Base-by-base conservation (phyloP, 2,888 invertebrate species). In the Drosophila infuscata region DNA sequence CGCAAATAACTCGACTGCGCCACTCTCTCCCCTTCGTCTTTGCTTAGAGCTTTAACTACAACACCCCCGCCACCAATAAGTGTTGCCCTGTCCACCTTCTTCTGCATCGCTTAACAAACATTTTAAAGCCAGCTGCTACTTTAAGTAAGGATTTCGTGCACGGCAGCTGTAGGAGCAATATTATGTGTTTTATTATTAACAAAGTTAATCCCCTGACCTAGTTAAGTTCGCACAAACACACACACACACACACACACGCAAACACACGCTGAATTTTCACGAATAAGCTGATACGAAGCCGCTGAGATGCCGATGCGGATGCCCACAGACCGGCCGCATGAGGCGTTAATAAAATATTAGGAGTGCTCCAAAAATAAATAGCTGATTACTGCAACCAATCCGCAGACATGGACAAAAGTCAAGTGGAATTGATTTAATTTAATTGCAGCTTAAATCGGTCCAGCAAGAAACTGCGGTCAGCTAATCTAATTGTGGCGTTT, bases 121-220 rank as follows among this genome's bases (percentile, higher is more conserved):
- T 79, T 82, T 83, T 79, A 82, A 82, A 83, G 81, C 76, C 79
- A 74, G 72, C 73, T 79, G 76, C 83, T 58, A 48, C 70, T 81
- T 76, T 60, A 70, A 71, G 70, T 38, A 76, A 65, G 70, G 61
- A 76, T 76, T 79, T 75, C 56, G 70, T 74, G 66, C 73, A 67
- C 73, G 61, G 74, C 79, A 83, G 72, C 70, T 75, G 75, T 75
- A 75, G 70, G 65, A 81, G 83, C 77, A 74, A 77, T 78, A 81
- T 84, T 84, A 74, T 75, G 81, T 77, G 79, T 81, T 87, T 75
- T 84, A 87, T 87, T 87, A 87, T 87, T 86, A 84, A 86, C 84
- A 82, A 84, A 84, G 78, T 86, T 84, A 87, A 87, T 87, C 82
- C 81, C 81, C 79, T 82, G 84, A 86, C 87, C 86, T 81, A 84